These are phyloP conservation scores for Steatornis caripensis DNA, from an alignment of 2,113 vertebrate species.

Conservation along the genomic window DNA sequence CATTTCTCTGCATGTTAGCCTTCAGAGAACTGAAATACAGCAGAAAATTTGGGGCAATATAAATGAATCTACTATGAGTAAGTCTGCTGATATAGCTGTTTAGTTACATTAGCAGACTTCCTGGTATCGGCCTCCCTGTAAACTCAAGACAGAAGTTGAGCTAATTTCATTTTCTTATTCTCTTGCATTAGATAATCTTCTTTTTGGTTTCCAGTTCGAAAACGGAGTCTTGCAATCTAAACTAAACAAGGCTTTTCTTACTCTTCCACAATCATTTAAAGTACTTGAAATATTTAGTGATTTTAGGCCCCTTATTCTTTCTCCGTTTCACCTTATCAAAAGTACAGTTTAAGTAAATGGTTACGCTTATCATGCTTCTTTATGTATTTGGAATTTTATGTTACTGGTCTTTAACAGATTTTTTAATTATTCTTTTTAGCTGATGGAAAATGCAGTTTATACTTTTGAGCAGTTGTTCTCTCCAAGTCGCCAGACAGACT, in stretches of 20 bases:
- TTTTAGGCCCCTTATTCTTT: neutral
- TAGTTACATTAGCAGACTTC: neutral
- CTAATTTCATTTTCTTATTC: neutral
- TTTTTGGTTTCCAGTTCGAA: neutral
- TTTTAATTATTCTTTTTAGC: constrained; percentile 63
- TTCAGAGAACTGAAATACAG: neutral
- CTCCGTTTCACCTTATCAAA: neutral
- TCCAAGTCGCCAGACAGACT: constrained; percentile 71
- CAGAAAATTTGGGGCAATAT: neutral
- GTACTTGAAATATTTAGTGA: neutral
- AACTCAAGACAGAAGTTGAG: neutral
- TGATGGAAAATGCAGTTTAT: constrained; percentile 84
- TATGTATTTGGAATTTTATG: neutral
- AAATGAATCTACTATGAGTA: neutral
- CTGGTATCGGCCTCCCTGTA: neutral
- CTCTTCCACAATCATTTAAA: neutral
- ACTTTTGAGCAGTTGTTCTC: constrained; percentile 84
- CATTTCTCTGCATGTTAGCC: neutral
- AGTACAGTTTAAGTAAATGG: neutral
- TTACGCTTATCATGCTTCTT: neutral
- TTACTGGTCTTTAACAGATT: neutral
- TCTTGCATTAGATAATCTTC: neutral
- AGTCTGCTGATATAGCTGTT: neutral
- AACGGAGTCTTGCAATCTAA: neutral
- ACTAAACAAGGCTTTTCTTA: neutral